Base-by-base conservation (phyloP, 2,113 vertebrate genomes). In the Gopherus evgoodei region DNA sequence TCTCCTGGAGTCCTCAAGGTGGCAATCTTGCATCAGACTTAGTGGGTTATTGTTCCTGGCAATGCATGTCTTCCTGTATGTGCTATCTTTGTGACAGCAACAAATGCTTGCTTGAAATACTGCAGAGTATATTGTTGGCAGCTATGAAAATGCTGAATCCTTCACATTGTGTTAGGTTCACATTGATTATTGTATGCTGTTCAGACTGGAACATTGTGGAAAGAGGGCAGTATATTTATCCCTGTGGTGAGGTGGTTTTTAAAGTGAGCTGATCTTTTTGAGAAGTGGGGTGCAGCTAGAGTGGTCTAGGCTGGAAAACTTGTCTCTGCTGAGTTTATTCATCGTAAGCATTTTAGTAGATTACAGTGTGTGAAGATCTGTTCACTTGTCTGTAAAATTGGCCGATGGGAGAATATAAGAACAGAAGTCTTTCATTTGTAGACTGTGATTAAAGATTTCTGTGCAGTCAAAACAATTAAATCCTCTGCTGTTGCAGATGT, bases 1-100 rank as follows among this genome's bases (percentile, higher is more conserved):
- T 90, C 94, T 88, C 72, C 57, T 57, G 8, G 56, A 75, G 72
- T 95, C 97, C 97, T 97, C 94, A 92, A 97, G 97, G 95, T 97
- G 97, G 97, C 97, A 97, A 12, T 91, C 90, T 89, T 95, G 96
- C 59, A 90, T 94, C 92, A 88, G 38, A 50, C 44, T 78, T 81
- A 49, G 3, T 11, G 50, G 8, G 27, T 17, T 3, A 72, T 87
- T 83, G 12, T 83, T 91, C 12, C 65, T 72, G 35, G 21, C n/a
- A 1, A 2, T 21, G 25, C 65, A 6, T 42, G 5, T 90, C 87
- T 78, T 54, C 7, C 44, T 84, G 35, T 47, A 1, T 5, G 1
- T 29, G 2, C 76, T 38, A 57, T 94, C 84, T 93, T 79, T 94
- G 38, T 69, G 86, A 91, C 38, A 49, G 87, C 85, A 84, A 2